Conservation (phyloP, 1,140 invertebrate genomes). For the Bursaphelenchus mucronatus region DNA sequence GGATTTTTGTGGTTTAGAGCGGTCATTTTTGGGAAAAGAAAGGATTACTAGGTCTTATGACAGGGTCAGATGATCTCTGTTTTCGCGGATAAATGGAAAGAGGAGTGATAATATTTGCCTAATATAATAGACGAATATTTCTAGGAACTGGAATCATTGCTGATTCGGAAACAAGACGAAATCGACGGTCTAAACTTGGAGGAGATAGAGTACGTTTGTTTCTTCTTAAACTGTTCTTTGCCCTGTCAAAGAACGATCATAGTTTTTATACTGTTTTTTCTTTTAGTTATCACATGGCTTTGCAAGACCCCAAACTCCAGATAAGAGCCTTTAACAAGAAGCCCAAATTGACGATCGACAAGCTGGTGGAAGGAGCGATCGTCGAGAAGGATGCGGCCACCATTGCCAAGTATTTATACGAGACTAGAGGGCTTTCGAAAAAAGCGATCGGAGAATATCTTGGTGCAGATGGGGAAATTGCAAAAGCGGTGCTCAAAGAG, state of each 20-base stretch:
- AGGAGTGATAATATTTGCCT: not conserved
- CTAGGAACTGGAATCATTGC: constrained; percentile 2
- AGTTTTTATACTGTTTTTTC: not conserved
- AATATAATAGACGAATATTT: not conserved
- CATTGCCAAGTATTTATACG: constrained; percentile 6
- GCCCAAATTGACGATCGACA: constrained; percentile 10
- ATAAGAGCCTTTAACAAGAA: constrained; percentile 15
- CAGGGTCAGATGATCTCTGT: not conserved
- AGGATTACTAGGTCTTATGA: not conserved
- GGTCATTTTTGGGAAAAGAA: too few relatives aligned
- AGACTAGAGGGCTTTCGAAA: not conserved
- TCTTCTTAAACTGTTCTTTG: not conserved
- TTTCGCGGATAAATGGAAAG: not conserved
- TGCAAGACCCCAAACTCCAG: constrained; percentile 12
- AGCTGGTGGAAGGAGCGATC: constrained; percentile 10
- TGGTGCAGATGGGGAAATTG: not conserved
- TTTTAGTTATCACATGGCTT: constrained; percentile 7
- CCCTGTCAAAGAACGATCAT: too few relatives aligned
- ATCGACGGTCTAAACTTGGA: constrained; percentile 4
- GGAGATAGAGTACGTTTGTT: constrained; percentile 6
- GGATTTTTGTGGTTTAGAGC: not conserved
- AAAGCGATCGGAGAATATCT: constrained; percentile 16
- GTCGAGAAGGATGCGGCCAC: not conserved
- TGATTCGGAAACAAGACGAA: constrained; percentile 7
- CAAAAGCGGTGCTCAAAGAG: constrained; percentile 5